Evolutionary conservation across 2,888 invertebrate genomes (phyloP).

Genomic region (Itoplectis maculator): DNA sequence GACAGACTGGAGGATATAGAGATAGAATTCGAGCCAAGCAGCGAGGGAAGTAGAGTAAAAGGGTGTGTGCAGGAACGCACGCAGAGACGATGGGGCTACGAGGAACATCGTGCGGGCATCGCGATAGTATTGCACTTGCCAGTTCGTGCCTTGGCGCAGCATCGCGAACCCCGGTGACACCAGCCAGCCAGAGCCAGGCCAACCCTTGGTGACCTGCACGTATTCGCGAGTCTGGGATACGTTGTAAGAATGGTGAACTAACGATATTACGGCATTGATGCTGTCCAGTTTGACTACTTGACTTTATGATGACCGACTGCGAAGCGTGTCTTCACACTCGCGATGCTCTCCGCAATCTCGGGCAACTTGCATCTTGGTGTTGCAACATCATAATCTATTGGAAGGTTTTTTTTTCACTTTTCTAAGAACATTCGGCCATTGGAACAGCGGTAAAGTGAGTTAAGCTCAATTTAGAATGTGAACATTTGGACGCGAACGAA

Average conservation of each 20-base stretch:
- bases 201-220: slow-evolving; percentile 70
- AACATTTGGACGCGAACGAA: no score
- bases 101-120: slow-evolving; percentile 74
- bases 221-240: slow-evolving; percentile 75
- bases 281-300: slow-evolving; percentile 17
- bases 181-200: slow-evolving; percentile 52
- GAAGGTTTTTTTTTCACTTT: not conserved
- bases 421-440: not conserved
- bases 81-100: slow-evolving; percentile 21
- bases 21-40: slow-evolving; percentile 37
- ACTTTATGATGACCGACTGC: not conserved
- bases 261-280: slow-evolving; percentile 69
- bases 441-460: no score
- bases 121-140: slow-evolving; percentile 75
- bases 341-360: not conserved
- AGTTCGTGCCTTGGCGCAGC: slow-evolving; percentile 73
- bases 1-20: slow-evolving; percentile 60
- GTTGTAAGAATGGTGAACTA: slow-evolving; percentile 79
- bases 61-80: slow-evolving; percentile 29
- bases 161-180: slow-evolving; percentile 73
- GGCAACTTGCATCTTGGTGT: no score
- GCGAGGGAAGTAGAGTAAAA: slow-evolving; percentile 24
- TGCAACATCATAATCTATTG: not conserved
- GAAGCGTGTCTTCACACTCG: not conserved
- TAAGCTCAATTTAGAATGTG: no score